Conservation (phyloP, 1,140 invertebrate species). For the Cyrtorhinus lividipennis region DNA sequence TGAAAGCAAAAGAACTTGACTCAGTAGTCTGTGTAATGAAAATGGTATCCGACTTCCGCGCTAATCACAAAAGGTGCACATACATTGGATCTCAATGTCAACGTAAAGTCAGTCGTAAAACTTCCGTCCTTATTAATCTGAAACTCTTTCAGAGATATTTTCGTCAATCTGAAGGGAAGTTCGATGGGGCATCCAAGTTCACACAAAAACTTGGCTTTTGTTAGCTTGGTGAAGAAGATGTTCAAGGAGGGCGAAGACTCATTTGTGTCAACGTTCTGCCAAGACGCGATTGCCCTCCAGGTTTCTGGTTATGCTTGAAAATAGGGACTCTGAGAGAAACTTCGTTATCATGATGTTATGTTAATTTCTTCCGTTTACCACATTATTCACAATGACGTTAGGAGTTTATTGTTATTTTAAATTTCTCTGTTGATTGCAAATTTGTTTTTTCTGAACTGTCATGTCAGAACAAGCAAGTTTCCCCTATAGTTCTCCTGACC, state of each 20-base stretch:
- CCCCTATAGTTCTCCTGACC: too few relatives aligned
- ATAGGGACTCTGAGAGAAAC: too few relatives aligned
- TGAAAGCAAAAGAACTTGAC: constrained; percentile 86
- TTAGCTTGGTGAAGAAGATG: constrained; percentile 45
- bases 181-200: constrained; percentile 39
- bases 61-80: constrained; percentile 73
- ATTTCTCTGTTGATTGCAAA: too few relatives aligned
- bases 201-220: constrained; percentile 32
- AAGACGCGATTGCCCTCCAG: background rate
- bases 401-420: too few relatives aligned
- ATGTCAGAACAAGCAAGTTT: too few relatives aligned
- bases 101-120: background rate
- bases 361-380: too few relatives aligned
- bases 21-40: constrained; percentile 74
- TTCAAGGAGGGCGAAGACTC: constrained; percentile 42
- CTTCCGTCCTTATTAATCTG: too few relatives aligned
- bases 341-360: too few relatives aligned
- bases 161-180: constrained; percentile 29
- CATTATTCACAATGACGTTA: too few relatives aligned
- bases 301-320: too few relatives aligned
- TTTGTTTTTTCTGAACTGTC: too few relatives aligned
- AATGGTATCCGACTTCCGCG: constrained; percentile 71
- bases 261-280: constrained; percentile 38
- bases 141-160: background rate
- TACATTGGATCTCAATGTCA: background rate